Evolutionary conservation across 2,797 vertebrate genomes (phyloP).

Genomic region (Halcyon leucocephala): DNA sequence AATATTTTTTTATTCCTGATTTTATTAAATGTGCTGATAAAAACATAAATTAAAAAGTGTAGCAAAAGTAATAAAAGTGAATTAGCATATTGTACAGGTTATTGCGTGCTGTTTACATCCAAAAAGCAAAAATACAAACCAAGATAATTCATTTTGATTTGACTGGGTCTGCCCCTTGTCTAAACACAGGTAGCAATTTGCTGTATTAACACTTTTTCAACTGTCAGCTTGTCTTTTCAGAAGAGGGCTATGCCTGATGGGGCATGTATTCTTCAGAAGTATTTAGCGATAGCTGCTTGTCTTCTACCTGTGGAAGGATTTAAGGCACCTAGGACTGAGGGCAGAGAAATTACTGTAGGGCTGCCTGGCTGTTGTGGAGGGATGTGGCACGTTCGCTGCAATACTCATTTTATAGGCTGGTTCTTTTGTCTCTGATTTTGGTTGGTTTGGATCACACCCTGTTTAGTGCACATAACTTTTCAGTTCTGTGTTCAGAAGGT

Average conservation of each 20-base stretch:
- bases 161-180: neutral
- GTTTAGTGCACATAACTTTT: neutral
- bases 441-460: neutral
- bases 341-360: neutral
- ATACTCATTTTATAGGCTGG: neutral
- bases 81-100: neutral
- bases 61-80: neutral
- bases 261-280: fast-evolving
- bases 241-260: neutral
- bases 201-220: too few species aligned
- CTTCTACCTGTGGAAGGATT: neutral
- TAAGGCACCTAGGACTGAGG: neutral
- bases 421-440: neutral
- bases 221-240: neutral
- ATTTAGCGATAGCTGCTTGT: neutral
- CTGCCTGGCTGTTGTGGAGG: neutral
- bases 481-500: neutral
- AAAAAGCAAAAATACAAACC: neutral
- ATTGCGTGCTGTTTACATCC: neutral
- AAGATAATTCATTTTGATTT: neutral
- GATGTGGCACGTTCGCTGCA: fast-evolving
- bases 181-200: neutral
- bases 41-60: neutral
- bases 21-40: neutral
- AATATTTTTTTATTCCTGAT: neutral